phyloP scores from a whole-genome alignment of 2,797 vertebrate genomes.

The Gastrophryne carolinensis region DNA sequence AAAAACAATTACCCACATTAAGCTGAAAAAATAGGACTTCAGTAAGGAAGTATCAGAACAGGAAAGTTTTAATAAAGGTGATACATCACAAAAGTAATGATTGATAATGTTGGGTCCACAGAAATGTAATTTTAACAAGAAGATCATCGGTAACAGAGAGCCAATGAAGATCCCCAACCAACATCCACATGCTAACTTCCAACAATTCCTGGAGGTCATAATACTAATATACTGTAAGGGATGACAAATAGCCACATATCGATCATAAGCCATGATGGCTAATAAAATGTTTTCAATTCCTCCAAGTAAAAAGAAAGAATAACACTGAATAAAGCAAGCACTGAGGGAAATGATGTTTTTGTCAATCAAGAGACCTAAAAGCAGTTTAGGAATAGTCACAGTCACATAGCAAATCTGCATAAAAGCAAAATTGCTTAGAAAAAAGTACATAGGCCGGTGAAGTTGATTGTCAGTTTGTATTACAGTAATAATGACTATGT shows the following conservation, averaged over 20 bases:
- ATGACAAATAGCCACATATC: constrained; percentile 28
- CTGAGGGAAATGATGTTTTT: constrained; percentile 4
- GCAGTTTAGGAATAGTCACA: constrained; percentile 24
- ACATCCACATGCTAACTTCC: background rate
- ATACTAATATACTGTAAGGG: constrained; percentile 24
- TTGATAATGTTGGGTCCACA: constrained; percentile 26
- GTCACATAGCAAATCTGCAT: constrained; percentile 28
- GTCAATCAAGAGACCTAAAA: background rate
- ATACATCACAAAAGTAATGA: constrained; percentile 37
- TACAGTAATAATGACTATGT: constrained; percentile 8
- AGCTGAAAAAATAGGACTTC: constrained; percentile 17
- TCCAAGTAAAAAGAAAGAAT: constrained; percentile 26
- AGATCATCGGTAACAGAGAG: constrained; percentile 10
- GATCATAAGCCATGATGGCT: constrained; percentile 31
- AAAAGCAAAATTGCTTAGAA: constrained; percentile 24
- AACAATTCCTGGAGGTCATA: constrained; percentile 10
- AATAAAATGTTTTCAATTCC: constrained; percentile 22
- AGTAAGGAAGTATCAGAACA: constrained; percentile 22
- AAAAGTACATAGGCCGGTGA: constrained; percentile 38
- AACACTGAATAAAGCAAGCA: constrained; percentile 31
- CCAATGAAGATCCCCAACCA: constrained; percentile 32
- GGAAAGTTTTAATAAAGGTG: constrained; percentile 21
- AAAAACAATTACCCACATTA: constrained; percentile 42
- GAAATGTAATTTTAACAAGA: constrained; percentile 10
- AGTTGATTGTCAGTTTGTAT: constrained; percentile 12